Evolutionary conservation across 2,113 vertebrate genomes (phyloP).

Genomic region (Bolborhynchus lineola): DNA sequence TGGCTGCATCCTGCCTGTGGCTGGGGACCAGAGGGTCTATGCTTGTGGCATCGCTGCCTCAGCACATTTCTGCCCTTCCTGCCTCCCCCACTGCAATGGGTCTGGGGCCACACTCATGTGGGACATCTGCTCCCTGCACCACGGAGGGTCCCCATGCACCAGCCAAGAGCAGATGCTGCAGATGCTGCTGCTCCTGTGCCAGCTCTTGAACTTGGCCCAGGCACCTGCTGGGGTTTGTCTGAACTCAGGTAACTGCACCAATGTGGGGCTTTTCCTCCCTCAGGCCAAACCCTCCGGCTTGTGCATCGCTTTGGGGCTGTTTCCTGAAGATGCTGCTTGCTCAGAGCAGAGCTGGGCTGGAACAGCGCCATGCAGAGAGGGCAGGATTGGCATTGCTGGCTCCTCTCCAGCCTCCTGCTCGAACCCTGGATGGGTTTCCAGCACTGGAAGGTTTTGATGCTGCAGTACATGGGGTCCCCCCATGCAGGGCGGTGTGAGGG

Average conservation of each 20-base stretch:
- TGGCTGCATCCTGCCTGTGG: background rate
- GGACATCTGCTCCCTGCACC: background rate
- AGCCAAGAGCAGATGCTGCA: background rate
- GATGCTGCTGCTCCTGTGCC: background rate
- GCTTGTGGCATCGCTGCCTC: background rate
- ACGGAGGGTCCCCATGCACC: rapidly evolving
- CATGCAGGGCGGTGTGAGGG: rapidly evolving
- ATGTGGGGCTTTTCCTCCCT: background rate
- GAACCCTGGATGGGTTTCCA: rapidly evolving
- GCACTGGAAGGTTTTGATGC: background rate
- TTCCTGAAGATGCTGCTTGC: background rate
- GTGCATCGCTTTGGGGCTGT: rapidly evolving
- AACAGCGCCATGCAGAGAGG: rapidly evolving
- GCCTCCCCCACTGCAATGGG: background rate
- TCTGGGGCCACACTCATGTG: rapidly evolving
- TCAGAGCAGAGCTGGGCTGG: background rate
- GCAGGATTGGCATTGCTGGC: background rate
- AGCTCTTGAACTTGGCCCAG: background rate
- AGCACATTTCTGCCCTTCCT: background rate
- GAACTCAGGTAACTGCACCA: background rate
- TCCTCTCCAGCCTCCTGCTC: background rate
- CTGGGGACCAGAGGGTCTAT: background rate
- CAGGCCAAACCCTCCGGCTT: background rate
- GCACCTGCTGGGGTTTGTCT: background rate
- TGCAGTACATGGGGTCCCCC: background rate